Base-by-base conservation (phyloP, 2,797 vertebrate species). In the Sebastes glaucus region DNA sequence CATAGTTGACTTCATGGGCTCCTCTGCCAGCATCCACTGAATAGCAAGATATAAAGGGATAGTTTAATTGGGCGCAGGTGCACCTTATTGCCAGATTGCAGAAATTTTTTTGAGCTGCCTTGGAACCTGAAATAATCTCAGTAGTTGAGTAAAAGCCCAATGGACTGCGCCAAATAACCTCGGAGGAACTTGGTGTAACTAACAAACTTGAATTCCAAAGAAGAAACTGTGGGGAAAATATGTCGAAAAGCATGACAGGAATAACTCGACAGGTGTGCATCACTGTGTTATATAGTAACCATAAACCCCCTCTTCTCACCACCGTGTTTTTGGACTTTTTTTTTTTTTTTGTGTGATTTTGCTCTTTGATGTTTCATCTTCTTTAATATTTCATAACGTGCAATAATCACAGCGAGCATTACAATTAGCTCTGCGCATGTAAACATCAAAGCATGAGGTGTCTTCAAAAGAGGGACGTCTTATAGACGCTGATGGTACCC, bases 11-110 rank as follows among this genome's bases (percentile, higher is more conserved):
- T 57, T 77, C 11, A 11, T 16, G 13, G 56, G 18, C 62, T 79
- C 49, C 5, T 67, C 52, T 74, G 73, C 74, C 79, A 87, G 57
- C 63, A 59, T 65, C 59, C 56, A 32, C 35, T 81, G 52, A 78
- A 79, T 53, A 71, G 75, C 63, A 18, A 76, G 69, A 56, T 75
- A 82, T 82, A 86, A 90, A 78, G 30, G 78, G 65, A 78, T 62
- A 35, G 60, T 74, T 82, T 87, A 83, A 92, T 90, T 82, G 74
- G 79, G 59, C 33, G 18, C 78, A 81, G 74, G 74, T 83, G 72
- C 61, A 69, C n/a, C 62, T 78, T 35, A 32, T 60, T 56, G 46
- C 65, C 74, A 82, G 61, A 85, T 65, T 72, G 63, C 72, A 75
- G 42, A 61, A 6, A 52, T 68, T 56, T 25, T 68, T 67, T 49